Evolutionary conservation across 2,888 invertebrate species (phyloP).

Genomic region (Coelopa pilipes): DNA sequence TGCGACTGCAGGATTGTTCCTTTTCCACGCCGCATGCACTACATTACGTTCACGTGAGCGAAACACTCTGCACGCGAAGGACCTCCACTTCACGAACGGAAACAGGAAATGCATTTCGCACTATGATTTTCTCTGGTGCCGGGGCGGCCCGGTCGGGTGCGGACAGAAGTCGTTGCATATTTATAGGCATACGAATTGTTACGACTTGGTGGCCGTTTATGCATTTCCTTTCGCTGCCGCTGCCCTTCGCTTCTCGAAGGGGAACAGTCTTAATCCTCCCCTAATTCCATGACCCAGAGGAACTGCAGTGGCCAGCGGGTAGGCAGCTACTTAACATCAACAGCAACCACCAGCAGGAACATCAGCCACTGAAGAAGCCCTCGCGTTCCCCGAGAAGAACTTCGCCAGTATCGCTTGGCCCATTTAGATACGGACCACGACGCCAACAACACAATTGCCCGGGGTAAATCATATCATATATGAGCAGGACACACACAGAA

Average conservation of each 20-base stretch:
- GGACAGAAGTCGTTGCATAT: conserved; percentile 30
- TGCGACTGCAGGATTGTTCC: background rate
- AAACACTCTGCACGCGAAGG: conserved; percentile 24
- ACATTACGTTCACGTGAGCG: too few species aligned
- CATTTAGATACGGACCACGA: conserved; percentile 5
- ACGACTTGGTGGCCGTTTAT: background rate
- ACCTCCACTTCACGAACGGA: conserved; percentile 28
- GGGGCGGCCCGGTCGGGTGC: background rate
- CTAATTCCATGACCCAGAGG: conserved; percentile 16
- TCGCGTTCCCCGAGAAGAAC: background rate
- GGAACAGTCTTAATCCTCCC: conserved; percentile 27
- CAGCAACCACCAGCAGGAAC: background rate
- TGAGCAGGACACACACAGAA: conserved; percentile 3
- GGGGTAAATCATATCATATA: conserved; percentile 28
- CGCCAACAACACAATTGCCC: conserved; percentile 22
- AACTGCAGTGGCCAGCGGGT: conserved; percentile 1
- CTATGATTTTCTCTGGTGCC: conserved; percentile 5
- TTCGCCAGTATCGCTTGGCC: conserved; percentile 2
- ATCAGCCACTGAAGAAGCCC: background rate
- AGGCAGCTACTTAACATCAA: too few species aligned
- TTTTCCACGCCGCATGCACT: background rate
- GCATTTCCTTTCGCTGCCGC: conserved; percentile 3
- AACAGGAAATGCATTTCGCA: conserved; percentile 26
- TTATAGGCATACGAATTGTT: conserved; percentile 24
- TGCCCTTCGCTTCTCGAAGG: background rate